These are phyloP conservation scores for Ceratina calcarata DNA, from an alignment of 1,140 invertebrate species.

Conservation along the genomic window DNA sequence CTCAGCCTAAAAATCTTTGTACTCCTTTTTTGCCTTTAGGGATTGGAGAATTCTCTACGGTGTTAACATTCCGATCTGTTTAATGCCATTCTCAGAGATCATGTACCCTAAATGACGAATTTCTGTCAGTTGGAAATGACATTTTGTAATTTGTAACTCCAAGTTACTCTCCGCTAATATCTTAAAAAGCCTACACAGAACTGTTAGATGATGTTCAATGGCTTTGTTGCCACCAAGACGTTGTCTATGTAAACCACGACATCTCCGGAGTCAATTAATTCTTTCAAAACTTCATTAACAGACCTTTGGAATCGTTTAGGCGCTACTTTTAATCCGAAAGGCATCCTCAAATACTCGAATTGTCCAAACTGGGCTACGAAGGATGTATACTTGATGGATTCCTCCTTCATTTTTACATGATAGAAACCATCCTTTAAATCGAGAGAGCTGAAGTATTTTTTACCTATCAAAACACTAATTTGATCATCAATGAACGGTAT, in stretches of 20 bases:
- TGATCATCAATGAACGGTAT: slow-evolving; percentile 11
- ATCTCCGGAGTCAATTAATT: not conserved
- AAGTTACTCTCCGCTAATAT: slow-evolving; percentile 31
- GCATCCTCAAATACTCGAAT: not conserved
- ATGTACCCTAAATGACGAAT: slow-evolving; percentile 50
- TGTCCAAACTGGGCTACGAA: not conserved
- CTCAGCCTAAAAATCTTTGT: slow-evolving; percentile 31
- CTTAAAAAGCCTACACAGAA: slow-evolving; percentile 21
- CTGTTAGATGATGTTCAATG: not conserved
- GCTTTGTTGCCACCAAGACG: not conserved
- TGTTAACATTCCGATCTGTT: slow-evolving; percentile 12
- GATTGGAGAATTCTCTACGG: slow-evolving; percentile 11
- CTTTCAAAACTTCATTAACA: not conserved
- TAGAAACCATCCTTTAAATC: slow-evolving; percentile 8
- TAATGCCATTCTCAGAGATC: slow-evolving; percentile 21
- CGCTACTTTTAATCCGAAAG: not conserved
- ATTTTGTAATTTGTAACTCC: slow-evolving; percentile 50
- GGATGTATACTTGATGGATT: not conserved
- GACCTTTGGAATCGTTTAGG: not conserved
- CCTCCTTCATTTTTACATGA: not conserved
- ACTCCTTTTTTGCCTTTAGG: slow-evolving; percentile 21
- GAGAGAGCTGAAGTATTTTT: slow-evolving; percentile 8
- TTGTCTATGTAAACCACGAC: not conserved
- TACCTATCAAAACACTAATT: not conserved
- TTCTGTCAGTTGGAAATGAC: slow-evolving; percentile 34